Percentiles rank a stretch among this genome's conserved stretches.
phyloP scores from a whole-genome alignment of 2,113 vertebrate species.

The Perca flavescens region DNA sequence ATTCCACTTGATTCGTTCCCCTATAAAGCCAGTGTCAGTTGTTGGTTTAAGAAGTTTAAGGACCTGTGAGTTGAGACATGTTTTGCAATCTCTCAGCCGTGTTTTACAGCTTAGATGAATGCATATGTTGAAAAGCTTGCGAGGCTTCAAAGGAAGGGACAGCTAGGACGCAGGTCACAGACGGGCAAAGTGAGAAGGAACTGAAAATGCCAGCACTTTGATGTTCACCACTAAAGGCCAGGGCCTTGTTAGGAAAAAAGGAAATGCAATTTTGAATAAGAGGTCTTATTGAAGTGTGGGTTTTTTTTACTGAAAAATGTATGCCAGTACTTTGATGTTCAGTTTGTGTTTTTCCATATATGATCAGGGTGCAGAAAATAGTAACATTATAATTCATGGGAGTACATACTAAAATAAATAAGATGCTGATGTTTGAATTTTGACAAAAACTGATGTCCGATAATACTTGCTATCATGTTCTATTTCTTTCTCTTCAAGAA shows the following conservation, averaged over 20 bases:
- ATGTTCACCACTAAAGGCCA: slow-evolving; percentile 60
- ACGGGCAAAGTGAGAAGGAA: slow-evolving; percentile 58
- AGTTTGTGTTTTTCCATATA: slow-evolving; percentile 5
- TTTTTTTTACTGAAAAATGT: no score
- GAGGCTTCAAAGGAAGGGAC: slow-evolving; percentile 70
- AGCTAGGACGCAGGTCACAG: slow-evolving; percentile 59
- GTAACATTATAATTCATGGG: slow-evolving; percentile 23
- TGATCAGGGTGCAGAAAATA: slow-evolving; percentile 9
- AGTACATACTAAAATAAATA: slow-evolving; percentile 24
- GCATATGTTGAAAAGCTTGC: slow-evolving; percentile 34
- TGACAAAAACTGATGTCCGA: slow-evolving; percentile 27
- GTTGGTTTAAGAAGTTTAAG: slow-evolving; percentile 43
- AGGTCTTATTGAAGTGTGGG: slow-evolving; percentile 36
- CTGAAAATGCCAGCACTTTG: slow-evolving; percentile 70
- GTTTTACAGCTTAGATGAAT: slow-evolving; percentile 64
- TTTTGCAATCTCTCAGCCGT: slow-evolving; percentile 68
- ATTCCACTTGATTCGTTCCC: slow-evolving; percentile 38
- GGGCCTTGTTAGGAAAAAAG: slow-evolving; percentile 36
- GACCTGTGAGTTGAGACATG: slow-evolving; percentile 47
- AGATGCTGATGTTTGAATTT: not conserved
- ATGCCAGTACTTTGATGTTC: no score
- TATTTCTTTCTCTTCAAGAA: not conserved
- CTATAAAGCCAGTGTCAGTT: slow-evolving; percentile 43
- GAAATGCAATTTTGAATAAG: slow-evolving; percentile 46
- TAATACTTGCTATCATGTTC: not conserved